These are phyloP conservation scores for Furcula furcula DNA, from an alignment of 2,888 invertebrate species.

Conservation along the genomic window DNA sequence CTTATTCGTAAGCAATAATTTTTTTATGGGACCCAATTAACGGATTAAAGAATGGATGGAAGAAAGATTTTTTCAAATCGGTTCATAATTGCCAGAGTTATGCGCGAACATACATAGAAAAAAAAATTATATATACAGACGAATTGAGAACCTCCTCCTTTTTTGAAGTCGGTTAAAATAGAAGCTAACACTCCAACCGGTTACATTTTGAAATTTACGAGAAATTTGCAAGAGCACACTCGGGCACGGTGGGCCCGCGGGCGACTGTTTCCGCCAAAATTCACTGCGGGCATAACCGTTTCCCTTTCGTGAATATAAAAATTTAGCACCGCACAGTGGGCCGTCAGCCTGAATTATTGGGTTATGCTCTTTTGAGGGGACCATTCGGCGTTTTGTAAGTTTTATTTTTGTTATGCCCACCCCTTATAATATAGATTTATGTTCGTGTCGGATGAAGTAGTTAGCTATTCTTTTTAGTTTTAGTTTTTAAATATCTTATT, in stretches of 20 bases:
- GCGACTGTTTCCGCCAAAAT: slow-evolving; percentile 48
- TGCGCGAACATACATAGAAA: too few relatives aligned
- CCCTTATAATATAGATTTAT: slow-evolving; percentile 49
- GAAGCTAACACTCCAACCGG: too few relatives aligned
- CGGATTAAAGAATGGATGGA: too few relatives aligned
- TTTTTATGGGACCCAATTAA: too few relatives aligned
- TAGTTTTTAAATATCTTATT: too few relatives aligned
- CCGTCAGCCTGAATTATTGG: slow-evolving; percentile 53
- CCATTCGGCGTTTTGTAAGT: slow-evolving; percentile 33
- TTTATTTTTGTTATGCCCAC: slow-evolving; percentile 39
- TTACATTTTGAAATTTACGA: slow-evolving; percentile 17
- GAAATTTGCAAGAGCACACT: slow-evolving; percentile 34
- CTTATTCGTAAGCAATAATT: too few relatives aligned
- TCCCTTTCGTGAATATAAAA: slow-evolving; percentile 64
- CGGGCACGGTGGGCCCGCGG: slow-evolving; percentile 20
- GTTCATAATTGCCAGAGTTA: too few relatives aligned
- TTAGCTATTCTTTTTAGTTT: background rate
- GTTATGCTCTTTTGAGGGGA: slow-evolving; percentile 9
- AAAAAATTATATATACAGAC: too few relatives aligned
- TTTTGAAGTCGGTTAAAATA: too few relatives aligned
- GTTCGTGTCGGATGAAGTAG: slow-evolving; percentile 32
- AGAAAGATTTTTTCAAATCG: too few relatives aligned
- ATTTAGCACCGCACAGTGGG: slow-evolving; percentile 62
- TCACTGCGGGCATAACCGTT: slow-evolving; percentile 67
- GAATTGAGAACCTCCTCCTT: too few relatives aligned